Percentiles rank a stretch among this genome's conserved stretches.
Evolutionary conservation across 2,113 vertebrate species (phyloP).

Genomic region (Toxotes chatareus): DNA sequence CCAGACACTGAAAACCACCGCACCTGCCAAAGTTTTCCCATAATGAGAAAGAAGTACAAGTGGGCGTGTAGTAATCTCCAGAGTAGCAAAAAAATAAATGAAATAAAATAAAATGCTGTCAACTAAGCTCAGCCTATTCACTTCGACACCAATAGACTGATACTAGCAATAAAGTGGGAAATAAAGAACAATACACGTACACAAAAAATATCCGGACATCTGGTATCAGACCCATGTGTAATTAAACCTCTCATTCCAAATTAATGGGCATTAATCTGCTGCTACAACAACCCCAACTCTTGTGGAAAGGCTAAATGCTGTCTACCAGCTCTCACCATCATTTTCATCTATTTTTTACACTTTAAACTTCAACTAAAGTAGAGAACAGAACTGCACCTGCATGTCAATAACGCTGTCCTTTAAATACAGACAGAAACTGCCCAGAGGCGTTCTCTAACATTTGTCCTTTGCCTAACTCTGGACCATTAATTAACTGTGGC

Average conservation of each 20-base stretch:
- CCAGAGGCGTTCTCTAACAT: background rate
- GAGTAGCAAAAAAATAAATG: background rate
- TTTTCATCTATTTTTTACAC: background rate
- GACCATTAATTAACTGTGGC: constrained; percentile 21
- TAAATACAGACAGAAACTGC: constrained; percentile 4
- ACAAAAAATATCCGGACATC: background rate
- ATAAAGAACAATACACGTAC: background rate
- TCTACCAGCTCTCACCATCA: background rate
- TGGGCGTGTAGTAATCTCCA: constrained; percentile 32
- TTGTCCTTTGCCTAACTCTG: background rate
- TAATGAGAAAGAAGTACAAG: constrained; percentile 49
- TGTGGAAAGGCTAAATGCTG: background rate
- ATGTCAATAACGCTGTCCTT: constrained; percentile 20
- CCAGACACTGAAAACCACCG: constrained; percentile 46
- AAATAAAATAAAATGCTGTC: background rate
- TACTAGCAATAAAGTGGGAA: background rate
- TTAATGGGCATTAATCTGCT: background rate
- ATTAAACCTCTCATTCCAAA: background rate
- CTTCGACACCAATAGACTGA: background rate
- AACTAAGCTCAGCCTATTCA: constrained; percentile 29
- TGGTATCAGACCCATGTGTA: background rate
- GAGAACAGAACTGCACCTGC: background rate
- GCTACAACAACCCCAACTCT: background rate
- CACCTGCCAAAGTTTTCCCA: constrained; percentile 40
- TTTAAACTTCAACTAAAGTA: background rate